Conservation (phyloP, 2,113 vertebrate species). For the Anhinga rufa region DNA sequence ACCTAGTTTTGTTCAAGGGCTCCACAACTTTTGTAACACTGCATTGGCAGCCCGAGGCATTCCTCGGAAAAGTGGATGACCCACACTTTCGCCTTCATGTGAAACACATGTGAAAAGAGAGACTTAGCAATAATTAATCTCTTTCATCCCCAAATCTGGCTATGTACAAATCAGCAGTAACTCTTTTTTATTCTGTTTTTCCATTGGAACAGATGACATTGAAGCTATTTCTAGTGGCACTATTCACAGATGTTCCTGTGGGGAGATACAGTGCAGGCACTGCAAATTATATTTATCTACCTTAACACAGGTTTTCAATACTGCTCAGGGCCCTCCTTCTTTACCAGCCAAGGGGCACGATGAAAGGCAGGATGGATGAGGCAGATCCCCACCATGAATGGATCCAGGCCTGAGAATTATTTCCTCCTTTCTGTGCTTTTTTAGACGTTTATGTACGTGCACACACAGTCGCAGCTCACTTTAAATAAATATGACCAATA, state of each 20-base stretch:
- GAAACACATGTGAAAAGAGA: not conserved
- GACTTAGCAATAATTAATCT: not conserved
- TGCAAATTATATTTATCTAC: not conserved
- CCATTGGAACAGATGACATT: not conserved
- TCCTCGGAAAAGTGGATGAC: not conserved
- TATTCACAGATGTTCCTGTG: not conserved
- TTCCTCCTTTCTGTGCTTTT: not conserved
- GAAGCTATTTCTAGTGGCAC: not conserved
- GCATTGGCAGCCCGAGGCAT: not conserved
- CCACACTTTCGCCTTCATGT: not conserved
- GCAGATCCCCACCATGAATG: not conserved
- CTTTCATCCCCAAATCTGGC: not conserved
- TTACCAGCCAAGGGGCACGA: not conserved
- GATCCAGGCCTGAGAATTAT: not conserved
- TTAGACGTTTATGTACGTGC: not conserved
- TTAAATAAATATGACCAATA: constrained; percentile 43
- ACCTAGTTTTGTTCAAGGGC: not conserved
- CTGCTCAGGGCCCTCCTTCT: not conserved
- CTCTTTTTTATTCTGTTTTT: not conserved
- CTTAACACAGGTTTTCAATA: not conserved
- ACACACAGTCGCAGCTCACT: not conserved
- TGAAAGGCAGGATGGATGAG: not conserved
- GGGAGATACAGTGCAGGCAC: not conserved
- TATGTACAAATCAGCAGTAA: not conserved
- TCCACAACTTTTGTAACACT: not conserved